Evolutionary conservation across 1,140 invertebrate species (phyloP).

Genomic region (Drosophila sp.): DNA sequence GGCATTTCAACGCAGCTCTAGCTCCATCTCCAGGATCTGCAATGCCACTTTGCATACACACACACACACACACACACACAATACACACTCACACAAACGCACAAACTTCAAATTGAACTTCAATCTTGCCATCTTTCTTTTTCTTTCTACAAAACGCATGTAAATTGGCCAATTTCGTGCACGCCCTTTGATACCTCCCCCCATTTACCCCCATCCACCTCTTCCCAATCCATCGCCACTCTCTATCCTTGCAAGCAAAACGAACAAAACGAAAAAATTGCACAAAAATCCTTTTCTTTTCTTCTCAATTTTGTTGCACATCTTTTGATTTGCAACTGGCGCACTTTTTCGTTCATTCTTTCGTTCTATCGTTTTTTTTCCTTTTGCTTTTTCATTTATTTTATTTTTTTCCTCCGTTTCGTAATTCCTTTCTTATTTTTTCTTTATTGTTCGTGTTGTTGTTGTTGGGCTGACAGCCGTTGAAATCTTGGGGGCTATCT

Average conservation of each 20-base stretch:
- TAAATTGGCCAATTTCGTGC: slow-evolving; percentile 74
- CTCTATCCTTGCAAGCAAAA: slow-evolving; percentile 19
- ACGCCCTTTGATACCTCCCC: slow-evolving; percentile 32
- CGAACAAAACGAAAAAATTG: slow-evolving; percentile 46
- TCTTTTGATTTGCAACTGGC: slow-evolving; percentile 70
- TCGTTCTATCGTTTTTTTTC: slow-evolving; percentile 2
- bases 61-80: slow-evolving; percentile 19
- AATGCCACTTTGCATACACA: slow-evolving; percentile 65
- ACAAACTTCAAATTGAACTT: slow-evolving; percentile 61
- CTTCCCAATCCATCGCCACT: neutral
- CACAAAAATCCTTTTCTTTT: slow-evolving; percentile 68
- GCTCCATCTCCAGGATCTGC: slow-evolving; percentile 36
- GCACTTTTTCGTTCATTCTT: slow-evolving; percentile 51
- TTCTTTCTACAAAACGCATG: slow-evolving; percentile 63
- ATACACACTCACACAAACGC: neutral
- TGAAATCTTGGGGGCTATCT: slow-evolving; percentile 3
- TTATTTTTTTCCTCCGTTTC: slow-evolving; percentile 5
- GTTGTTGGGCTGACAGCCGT: slow-evolving; percentile 33
- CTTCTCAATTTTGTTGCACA: slow-evolving; percentile 29
- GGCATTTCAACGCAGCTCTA: slow-evolving; percentile 64
- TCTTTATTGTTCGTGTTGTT: slow-evolving; percentile 1
- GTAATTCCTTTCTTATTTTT: neutral
- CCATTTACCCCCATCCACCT: slow-evolving; percentile 22
- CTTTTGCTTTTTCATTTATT: slow-evolving; percentile 8
- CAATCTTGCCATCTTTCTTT: slow-evolving; percentile 53